Conservation (phyloP, 1,140 invertebrate species). For the Ceratitis capitata region DNA sequence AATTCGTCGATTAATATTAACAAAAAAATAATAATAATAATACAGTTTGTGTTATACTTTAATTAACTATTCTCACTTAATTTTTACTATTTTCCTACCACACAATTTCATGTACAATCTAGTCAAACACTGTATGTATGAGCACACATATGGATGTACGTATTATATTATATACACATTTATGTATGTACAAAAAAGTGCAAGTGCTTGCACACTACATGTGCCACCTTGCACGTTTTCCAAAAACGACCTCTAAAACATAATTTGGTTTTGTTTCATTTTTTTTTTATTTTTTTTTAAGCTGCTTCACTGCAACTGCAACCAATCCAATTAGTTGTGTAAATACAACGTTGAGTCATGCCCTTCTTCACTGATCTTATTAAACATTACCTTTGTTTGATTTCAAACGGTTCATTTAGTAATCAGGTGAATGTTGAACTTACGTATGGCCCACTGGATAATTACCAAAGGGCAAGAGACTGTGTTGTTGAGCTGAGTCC, state of each 20-base stretch:
- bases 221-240: constrained; percentile 2
- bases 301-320: not conserved
- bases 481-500: no score
- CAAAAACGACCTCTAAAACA: not conserved
- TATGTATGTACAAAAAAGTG: not conserved
- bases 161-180: no score
- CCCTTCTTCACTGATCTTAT: not conserved
- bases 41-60: not conserved
- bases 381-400: not conserved
- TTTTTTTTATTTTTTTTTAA: not conserved
- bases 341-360: not conserved
- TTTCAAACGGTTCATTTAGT: not conserved
- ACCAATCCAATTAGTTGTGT: constrained; percentile 27
- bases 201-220: not conserved
- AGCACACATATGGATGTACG: not conserved
- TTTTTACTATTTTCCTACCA: not conserved
- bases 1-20: no score
- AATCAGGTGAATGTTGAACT: constrained; percentile 23
- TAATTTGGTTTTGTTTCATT: not conserved
- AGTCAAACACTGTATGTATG: not conserved
- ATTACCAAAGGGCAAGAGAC: not conserved
- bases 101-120: not conserved
- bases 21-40: no score
- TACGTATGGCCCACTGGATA: not conserved
- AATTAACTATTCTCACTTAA: not conserved